A percentile compares a stretch with the other conserved stretches of the same genome.
Conservation (phyloP, 2,888 invertebrate genomes). For the Uropetala carovei region DNA sequence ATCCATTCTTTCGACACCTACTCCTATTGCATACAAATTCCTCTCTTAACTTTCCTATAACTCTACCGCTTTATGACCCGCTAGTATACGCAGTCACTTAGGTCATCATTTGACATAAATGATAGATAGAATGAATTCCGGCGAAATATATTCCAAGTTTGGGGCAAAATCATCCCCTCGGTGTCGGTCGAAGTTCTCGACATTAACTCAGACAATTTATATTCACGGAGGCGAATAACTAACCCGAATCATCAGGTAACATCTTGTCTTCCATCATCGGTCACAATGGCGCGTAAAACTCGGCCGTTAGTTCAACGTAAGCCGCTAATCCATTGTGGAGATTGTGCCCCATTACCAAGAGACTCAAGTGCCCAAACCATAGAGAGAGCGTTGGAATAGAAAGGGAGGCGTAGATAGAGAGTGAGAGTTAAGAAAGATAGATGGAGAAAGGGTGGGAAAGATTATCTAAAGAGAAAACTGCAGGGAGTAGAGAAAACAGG, state of each 20-base stretch:
- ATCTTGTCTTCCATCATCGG: background rate
- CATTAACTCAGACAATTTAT: background rate
- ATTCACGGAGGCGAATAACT: background rate
- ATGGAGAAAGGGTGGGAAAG: background rate
- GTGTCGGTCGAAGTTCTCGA: background rate
- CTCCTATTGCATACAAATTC: too few relatives aligned
- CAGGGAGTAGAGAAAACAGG: background rate
- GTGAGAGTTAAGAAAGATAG: background rate
- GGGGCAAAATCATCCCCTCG: background rate
- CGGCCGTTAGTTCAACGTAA: background rate
- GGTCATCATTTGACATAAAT: too few relatives aligned
- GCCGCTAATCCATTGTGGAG: slow-evolving; percentile 24
- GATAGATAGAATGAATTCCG: too few relatives aligned
- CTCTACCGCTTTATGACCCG: too few relatives aligned
- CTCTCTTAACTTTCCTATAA: too few relatives aligned
- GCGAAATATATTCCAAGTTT: background rate
- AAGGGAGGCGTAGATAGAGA: background rate
- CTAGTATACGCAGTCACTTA: too few relatives aligned
- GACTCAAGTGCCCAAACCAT: background rate
- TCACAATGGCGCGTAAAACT: slow-evolving; percentile 28
- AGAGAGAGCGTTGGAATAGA: background rate
- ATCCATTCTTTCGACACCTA: too few relatives aligned
- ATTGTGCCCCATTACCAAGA: slow-evolving; percentile 29
- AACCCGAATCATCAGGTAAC: slow-evolving; percentile 28
- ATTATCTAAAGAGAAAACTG: background rate